Percentiles rank a stretch among this genome's conserved stretches.
phyloP scores from a whole-genome alignment of 2,888 invertebrate species.

The Lepidonotus clava region DNA sequence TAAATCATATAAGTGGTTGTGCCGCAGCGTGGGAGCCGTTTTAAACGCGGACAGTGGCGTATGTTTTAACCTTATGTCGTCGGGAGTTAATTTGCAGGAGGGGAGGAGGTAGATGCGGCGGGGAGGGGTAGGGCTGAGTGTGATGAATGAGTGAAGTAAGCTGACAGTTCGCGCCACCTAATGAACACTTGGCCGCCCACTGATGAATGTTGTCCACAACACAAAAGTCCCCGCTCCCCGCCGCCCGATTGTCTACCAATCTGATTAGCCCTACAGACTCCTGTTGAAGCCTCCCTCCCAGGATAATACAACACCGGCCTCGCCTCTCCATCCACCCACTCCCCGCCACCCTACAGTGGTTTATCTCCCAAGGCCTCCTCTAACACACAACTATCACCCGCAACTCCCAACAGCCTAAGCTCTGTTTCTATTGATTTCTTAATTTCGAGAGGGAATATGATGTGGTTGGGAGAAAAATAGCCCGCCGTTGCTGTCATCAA shows the following conservation, averaged over 20 bases:
- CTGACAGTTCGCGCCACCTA: constrained; percentile 25
- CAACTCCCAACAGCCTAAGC: background rate
- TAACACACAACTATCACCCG: constrained; percentile 19
- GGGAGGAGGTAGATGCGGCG: background rate
- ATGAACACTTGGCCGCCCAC: constrained; percentile 37
- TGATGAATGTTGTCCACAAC: constrained; percentile 42
- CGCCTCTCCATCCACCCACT: background rate
- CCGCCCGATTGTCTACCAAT: constrained; percentile 41
- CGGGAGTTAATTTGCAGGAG: constrained; percentile 47
- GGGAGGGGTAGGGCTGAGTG: background rate
- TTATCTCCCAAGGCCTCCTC: constrained; percentile 7
- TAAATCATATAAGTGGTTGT: constrained; percentile 49
- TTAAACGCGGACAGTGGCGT: constrained; percentile 40
- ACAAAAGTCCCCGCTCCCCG: constrained; percentile 26
- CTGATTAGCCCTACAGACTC: constrained; percentile 41
- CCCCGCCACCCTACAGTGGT: background rate
- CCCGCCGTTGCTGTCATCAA: constrained; percentile 1
- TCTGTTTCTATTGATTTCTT: constrained; percentile 26
- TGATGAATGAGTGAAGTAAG: constrained; percentile 51
- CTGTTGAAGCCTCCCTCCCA: background rate
- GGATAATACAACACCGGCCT: constrained; percentile 1
- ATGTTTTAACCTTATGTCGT: constrained; percentile 47
- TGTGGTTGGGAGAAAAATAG: background rate
- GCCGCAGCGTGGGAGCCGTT: constrained; percentile 38
- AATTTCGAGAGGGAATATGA: constrained; percentile 36